Conservation (phyloP, 2,797 vertebrate genomes). For the Phalanger gymnotis region DNA sequence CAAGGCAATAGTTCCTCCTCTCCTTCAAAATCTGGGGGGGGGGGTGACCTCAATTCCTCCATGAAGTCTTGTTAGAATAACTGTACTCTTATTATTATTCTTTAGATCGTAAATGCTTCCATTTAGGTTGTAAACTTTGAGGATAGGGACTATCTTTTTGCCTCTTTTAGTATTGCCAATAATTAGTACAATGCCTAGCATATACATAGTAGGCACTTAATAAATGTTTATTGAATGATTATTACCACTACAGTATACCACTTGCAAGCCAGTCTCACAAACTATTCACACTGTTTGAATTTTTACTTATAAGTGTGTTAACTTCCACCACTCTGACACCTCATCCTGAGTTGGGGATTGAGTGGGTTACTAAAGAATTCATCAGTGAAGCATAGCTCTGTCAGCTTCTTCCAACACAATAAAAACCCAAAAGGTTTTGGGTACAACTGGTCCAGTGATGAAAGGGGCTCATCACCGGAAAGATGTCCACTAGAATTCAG, state of each 20-base stretch:
- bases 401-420: background rate
- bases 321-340: background rate
- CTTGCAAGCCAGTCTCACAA: background rate
- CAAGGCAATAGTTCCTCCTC: background rate
- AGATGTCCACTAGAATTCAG: background rate
- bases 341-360: background rate
- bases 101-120: background rate
- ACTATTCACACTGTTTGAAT: background rate
- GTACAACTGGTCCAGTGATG: background rate
- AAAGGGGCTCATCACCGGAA: background rate
- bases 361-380: background rate
- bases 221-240: no score
- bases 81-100: background rate
- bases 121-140: background rate
- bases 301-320: background rate
- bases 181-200: background rate
- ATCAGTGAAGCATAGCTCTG: background rate
- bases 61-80: background rate
- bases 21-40: conserved; percentile 8
- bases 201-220: background rate
- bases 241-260: background rate
- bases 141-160: background rate
- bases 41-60: background rate
- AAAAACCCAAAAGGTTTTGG: background rate
- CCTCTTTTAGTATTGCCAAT: background rate